Evolutionary conservation across 2,888 invertebrate species (phyloP), one percentile per base, ranked within the genome.

Genomic region (Trachelus tabidus): DNA sequence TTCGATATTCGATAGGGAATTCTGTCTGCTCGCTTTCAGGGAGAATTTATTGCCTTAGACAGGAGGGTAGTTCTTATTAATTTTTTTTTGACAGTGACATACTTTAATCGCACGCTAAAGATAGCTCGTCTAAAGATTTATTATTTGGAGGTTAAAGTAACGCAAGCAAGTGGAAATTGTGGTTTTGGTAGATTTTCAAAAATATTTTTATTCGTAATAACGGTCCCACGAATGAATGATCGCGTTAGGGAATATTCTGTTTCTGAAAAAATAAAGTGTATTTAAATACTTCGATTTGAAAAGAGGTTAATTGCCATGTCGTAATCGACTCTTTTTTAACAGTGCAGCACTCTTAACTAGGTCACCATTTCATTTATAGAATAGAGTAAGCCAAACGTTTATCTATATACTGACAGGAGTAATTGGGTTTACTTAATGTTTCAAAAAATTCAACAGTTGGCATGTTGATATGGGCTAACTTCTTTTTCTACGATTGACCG

Each of bases 301-400:
- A 56, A 23, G 56, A 56, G 56, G 56, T 56, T 56, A 56, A 56
- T 56, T 56, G 56, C 56, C 23, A 56, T 56, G 9, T 56, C 23
- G 56, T 56, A 56, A 56, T 56, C 56, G 2, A 23, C 23, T 56
- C 56, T 56, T 56, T 40, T 56, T 56, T 23, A 23, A 56, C 23
- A 56, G 23, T 56, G 56, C 6, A 23, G 23, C 56, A 56, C 9
- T 9, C 56, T 56, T 33, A 71, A 71, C 33, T 71, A 3, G 71
- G 71, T 71, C 71, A 71, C 71, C 12, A 71, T 71, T 71, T 71
- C 71, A 71, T 71, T 71, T 71, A 71, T 71, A 71, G 71, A 71
- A 71, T 12, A 71, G 71, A 12, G 33, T 33, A 56, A 56, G 9
- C 56, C 56, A 56, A 56, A 23, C 56, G 56, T 56, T 23, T 56